Percentiles rank a stretch among this genome's conserved stretches.
Conservation (phyloP, 1,140 invertebrate genomes). For the Drosophila eugracilis region DNA sequence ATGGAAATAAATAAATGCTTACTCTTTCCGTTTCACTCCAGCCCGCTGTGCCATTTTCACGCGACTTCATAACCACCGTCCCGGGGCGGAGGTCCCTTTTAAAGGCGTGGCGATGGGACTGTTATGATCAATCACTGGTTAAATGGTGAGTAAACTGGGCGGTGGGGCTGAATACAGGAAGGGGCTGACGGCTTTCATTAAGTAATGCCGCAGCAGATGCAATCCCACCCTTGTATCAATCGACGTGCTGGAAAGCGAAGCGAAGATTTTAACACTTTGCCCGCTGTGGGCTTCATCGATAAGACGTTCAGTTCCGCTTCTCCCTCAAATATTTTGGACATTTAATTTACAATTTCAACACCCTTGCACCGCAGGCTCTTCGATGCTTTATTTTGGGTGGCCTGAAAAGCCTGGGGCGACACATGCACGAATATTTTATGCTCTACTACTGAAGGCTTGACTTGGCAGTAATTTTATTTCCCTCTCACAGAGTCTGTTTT, state of each 20-base stretch:
- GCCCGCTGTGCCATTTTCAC: constrained; percentile 42
- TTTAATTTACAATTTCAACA: constrained; percentile 67
- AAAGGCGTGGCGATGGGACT: constrained; percentile 20
- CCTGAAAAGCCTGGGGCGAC: constrained; percentile 19
- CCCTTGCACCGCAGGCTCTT: too few species aligned
- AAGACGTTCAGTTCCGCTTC: constrained; percentile 31
- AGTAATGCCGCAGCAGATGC: constrained; percentile 57
- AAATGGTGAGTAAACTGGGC: constrained; percentile 74
- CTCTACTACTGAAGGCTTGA: constrained; percentile 26
- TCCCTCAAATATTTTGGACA: constrained; percentile 67
- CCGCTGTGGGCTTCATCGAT: constrained; percentile 22
- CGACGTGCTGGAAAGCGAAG: constrained; percentile 68
- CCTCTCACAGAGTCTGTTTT: constrained; percentile 42
- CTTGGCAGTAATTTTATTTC: constrained; percentile 8
- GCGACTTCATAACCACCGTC: constrained; percentile 56
- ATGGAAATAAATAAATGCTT: constrained; percentile 21
- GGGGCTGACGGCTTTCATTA: constrained; percentile 63
- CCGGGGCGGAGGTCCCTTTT: constrained; percentile 14
- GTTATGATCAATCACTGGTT: constrained; percentile 78
- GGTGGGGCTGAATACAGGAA: constrained; percentile 11
- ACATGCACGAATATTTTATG: constrained; percentile 69
- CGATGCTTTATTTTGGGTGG: background rate
- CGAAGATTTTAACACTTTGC: constrained; percentile 75
- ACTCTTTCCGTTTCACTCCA: constrained; percentile 37
- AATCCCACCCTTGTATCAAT: constrained; percentile 49